These are phyloP conservation scores for Gopherus evgoodei DNA, from an alignment of 2,113 vertebrate species.

Conservation along the genomic window DNA sequence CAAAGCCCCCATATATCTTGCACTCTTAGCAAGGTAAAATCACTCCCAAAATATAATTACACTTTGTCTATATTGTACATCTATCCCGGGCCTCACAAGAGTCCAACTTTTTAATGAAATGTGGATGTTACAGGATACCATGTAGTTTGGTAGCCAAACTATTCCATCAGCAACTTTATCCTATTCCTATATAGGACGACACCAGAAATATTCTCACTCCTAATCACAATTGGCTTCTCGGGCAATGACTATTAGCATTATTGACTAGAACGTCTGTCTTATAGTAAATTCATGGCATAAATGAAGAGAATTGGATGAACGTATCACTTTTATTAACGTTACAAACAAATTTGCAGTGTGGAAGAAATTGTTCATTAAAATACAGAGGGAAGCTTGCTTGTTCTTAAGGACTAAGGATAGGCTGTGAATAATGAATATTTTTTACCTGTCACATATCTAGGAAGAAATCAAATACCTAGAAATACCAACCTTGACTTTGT, in stretches of 20 bases:
- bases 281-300: not conserved
- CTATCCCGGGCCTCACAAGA: not conserved
- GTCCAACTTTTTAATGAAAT: not conserved
- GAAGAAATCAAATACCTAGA: not conserved
- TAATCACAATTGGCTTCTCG: not conserved
- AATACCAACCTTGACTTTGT: not conserved
- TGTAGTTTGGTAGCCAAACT: not conserved
- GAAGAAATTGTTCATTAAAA: not conserved
- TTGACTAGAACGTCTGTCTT: not conserved
- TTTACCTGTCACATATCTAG: not conserved
- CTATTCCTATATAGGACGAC: not conserved
- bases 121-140: not conserved
- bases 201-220: not conserved
- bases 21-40: not conserved
- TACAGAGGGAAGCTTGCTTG: not conserved
- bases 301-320: not conserved
- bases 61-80: not conserved
- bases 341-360: accelerated
- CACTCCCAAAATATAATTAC: not conserved
- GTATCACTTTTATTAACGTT: not conserved
- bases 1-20: not conserved
- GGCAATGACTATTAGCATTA: not conserved
- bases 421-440: accelerated
- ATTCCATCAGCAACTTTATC: not conserved
- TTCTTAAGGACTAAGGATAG: not conserved